phyloP scores from a whole-genome alignment of 2,888 invertebrate species.

The Yponomeuta sedellus region DNA sequence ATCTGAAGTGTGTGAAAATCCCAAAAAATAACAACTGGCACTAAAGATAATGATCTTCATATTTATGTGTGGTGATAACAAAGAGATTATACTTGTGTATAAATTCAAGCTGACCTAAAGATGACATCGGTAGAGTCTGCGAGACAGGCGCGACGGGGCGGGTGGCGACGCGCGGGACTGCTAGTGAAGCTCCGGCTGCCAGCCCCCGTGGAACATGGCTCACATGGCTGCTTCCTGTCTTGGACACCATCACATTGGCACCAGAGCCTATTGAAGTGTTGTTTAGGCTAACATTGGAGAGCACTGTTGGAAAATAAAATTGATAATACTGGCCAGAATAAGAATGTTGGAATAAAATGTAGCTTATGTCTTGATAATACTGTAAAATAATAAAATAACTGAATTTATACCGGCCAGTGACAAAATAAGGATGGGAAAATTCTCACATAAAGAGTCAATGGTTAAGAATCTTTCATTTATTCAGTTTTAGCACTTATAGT shows the following conservation, averaged over 20 bases:
- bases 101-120: conserved; percentile 15
- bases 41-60: too few species aligned
- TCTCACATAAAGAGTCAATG: too few species aligned
- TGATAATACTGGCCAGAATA: not conserved
- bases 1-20: too few species aligned
- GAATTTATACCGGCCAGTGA: not conserved
- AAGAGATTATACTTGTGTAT: not conserved
- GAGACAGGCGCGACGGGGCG: conserved; percentile 38
- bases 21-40: too few species aligned
- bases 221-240: conserved; percentile 44
- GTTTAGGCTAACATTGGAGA: conserved; percentile 43
- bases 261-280: conserved; percentile 21
- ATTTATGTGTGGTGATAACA: too few species aligned
- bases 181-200: conserved; percentile 84
- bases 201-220: conserved; percentile 76
- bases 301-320: conserved; percentile 29
- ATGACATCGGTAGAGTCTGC: conserved; percentile 17
- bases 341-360: too few species aligned
- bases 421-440: not conserved
- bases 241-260: conserved; percentile 56
- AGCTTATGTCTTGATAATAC: not conserved
- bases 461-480: too few species aligned
- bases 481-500: too few species aligned
- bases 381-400: not conserved
- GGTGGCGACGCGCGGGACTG: conserved; percentile 81